A percentile compares a stretch with the other conserved stretches of the same genome.
These are phyloP conservation scores for Talpa occidentalis DNA, from an alignment of 2,113 vertebrate genomes.

Conservation along the genomic window DNA sequence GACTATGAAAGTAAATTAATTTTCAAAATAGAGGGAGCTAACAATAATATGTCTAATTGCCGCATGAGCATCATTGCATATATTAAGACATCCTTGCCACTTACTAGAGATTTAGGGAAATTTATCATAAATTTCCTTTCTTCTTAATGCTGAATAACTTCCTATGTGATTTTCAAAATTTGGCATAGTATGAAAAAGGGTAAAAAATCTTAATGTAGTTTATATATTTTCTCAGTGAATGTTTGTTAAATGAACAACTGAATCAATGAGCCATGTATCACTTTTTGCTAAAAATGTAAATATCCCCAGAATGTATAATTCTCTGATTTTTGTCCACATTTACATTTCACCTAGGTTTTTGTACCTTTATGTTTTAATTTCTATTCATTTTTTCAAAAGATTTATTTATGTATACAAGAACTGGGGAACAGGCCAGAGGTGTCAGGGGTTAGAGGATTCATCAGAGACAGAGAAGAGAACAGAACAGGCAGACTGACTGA, in stretches of 20 bases:
- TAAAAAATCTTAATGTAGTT: background rate
- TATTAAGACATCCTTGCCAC: conserved; percentile 14
- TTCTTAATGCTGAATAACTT: conserved; percentile 29
- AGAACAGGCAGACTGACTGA: too few relatives aligned
- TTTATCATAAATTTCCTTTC: background rate
- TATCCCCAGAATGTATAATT: background rate
- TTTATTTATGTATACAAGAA: too few relatives aligned
- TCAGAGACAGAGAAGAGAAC: too few relatives aligned
- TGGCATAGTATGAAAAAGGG: background rate
- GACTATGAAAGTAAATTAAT: conserved; percentile 56
- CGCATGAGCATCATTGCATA: conserved; percentile 27
- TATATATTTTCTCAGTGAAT: background rate
- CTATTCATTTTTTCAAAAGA: too few relatives aligned
- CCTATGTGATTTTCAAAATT: conserved; percentile 1
- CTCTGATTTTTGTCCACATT: background rate
- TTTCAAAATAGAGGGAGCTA: conserved; percentile 51
- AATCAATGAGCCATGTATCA: background rate
- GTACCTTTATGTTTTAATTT: conserved; percentile 15
- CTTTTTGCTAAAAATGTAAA: background rate
- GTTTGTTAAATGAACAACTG: background rate
- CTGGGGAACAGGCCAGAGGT: too few relatives aligned
- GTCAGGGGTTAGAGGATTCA: too few relatives aligned
- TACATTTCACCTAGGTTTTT: conserved; percentile 7
- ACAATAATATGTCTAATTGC: conserved; percentile 65
- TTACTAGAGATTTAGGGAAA: conserved; percentile 48